These are phyloP conservation scores for Hypomesus transpacificus DNA, from an alignment of 2,113 vertebrate genomes.

Conservation along the genomic window DNA sequence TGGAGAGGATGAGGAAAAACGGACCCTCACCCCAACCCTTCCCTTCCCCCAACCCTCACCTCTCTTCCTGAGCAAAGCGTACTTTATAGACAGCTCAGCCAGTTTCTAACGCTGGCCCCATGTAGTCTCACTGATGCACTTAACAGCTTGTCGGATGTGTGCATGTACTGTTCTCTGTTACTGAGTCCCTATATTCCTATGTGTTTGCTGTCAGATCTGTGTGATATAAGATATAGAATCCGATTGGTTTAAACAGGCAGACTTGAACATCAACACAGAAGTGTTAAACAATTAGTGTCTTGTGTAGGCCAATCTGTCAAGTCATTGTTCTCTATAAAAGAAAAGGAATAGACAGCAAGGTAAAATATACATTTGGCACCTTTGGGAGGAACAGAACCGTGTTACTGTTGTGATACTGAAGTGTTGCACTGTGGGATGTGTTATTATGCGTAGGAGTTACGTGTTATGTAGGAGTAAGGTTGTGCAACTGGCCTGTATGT, in stretches of 20 bases:
- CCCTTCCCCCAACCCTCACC: not conserved
- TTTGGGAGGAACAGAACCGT: slow-evolving; percentile 7
- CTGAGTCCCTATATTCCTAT: slow-evolving; percentile 10
- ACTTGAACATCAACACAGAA: no score
- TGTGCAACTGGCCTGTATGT: slow-evolving; percentile 18
- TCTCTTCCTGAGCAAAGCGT: not conserved
- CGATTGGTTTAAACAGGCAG: not conserved
- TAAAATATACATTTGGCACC: not conserved
- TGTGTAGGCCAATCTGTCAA: not conserved
- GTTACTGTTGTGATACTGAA: slow-evolving; percentile 21
- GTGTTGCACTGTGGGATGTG: slow-evolving; percentile 30
- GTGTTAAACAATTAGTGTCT: not conserved
- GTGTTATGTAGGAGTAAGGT: not conserved
- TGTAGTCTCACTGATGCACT: slow-evolving; percentile 30
- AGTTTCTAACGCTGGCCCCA: slow-evolving; percentile 22
- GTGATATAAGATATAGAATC: not conserved
- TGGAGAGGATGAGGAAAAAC: slow-evolving; percentile 37
- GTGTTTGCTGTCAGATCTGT: not conserved
- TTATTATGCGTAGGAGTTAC: not conserved
- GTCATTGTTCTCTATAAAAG: not conserved
- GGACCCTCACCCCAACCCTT: no score
- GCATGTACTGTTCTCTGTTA: slow-evolving; percentile 1
- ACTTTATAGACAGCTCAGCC: slow-evolving; percentile 2
- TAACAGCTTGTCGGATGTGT: slow-evolving; percentile 21
- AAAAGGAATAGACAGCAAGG: not conserved